These are phyloP conservation scores for Genyomyrus donnyi DNA, from an alignment of 2,113 vertebrate species.

Conservation along the genomic window DNA sequence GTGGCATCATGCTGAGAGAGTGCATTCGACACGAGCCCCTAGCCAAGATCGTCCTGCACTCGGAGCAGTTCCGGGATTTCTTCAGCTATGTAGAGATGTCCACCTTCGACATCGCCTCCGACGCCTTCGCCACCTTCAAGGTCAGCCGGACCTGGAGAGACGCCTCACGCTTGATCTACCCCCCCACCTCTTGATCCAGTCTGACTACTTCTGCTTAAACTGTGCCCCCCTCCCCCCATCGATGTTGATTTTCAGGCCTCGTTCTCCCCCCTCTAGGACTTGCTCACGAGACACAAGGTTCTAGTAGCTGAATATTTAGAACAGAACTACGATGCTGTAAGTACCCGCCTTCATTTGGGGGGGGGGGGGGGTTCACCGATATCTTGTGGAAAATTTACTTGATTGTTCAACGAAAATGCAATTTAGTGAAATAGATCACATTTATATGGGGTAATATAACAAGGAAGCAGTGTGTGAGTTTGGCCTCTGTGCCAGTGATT, in stretches of 20 bases:
- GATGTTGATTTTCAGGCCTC: background rate
- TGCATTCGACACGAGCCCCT: constrained; percentile 92
- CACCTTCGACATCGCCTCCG: constrained; percentile 95
- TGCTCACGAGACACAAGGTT: constrained; percentile 90
- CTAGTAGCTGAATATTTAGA: constrained; percentile 87
- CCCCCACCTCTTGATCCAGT: background rate
- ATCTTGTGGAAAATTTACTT: background rate
- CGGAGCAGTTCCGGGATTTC: constrained; percentile 80
- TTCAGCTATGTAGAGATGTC: constrained; percentile 96
- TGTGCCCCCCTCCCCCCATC: background rate
- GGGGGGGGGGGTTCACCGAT: background rate
- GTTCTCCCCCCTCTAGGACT: constrained; percentile 65
- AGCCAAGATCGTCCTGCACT: constrained; percentile 83
- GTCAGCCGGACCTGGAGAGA: constrained; percentile 48
- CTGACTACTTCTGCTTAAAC: background rate
- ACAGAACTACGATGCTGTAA: constrained; percentile 86
- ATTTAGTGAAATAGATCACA: background rate
- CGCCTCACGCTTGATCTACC: background rate
- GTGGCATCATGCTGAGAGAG: constrained; percentile 94
- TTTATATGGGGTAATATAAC: background rate
- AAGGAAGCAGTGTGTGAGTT: background rate
- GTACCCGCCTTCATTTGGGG: constrained; percentile 38
- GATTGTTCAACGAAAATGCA: background rate
- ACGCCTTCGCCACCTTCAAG: constrained; percentile 98
- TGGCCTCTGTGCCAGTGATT: background rate